Percentiles rank a stretch among this genome's conserved stretches.
These are phyloP conservation scores for Macrocentrus cingulum DNA, from an alignment of 1,140 invertebrate species.

Conservation along the genomic window DNA sequence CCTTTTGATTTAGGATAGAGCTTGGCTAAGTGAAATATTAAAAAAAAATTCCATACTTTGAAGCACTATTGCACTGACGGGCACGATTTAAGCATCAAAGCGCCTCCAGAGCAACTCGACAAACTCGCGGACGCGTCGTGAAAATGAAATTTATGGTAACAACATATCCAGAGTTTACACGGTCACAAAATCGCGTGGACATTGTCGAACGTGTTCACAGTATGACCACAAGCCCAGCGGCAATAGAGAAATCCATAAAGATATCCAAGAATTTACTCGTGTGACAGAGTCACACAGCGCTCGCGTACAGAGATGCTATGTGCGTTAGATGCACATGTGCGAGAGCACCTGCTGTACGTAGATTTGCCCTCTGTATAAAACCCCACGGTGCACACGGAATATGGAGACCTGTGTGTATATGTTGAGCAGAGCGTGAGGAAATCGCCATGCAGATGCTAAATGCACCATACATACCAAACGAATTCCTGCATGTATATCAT, in stretches of 20 bases:
- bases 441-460: constrained; percentile 2
- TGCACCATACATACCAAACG: not conserved
- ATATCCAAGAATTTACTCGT: constrained; percentile 15
- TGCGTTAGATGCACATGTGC: not conserved
- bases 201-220: not conserved
- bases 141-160: not conserved
- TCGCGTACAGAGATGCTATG: not conserved
- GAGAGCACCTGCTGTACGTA: not conserved
- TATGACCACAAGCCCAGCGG: constrained; percentile 7
- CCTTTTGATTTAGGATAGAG: no score
- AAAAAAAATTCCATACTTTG: no score
- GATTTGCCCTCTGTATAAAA: not conserved
- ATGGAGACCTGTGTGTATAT: not conserved
- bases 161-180: constrained; percentile 1
- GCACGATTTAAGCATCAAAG: no score
- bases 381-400: not conserved
- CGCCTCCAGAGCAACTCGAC: no score
- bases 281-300: constrained; percentile 7
- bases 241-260: constrained; percentile 11
- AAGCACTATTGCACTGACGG: no score
- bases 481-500: no score
- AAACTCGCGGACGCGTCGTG: no score
- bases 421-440: not conserved
- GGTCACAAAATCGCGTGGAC: not conserved
- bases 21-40: no score